phyloP scores from a whole-genome alignment of 2,888 invertebrate species.

The Andrena chrysosceles region DNA sequence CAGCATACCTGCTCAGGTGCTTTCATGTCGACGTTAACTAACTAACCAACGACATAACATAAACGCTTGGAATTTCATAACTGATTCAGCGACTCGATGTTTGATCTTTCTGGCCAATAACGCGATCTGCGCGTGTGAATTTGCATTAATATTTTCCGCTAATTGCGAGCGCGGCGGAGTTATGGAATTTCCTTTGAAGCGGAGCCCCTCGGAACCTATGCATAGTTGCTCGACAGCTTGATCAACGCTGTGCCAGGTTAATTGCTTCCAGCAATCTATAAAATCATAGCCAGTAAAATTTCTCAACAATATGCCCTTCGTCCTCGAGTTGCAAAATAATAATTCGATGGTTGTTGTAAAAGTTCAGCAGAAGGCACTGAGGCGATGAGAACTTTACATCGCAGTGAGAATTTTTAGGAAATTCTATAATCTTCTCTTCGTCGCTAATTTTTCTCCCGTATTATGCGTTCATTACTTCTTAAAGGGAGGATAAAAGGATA shows the following conservation, averaged over 20 bases:
- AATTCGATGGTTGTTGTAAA: no score
- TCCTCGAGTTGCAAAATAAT: no score
- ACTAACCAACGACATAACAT: slow-evolving; percentile 19
- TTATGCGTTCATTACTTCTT: no score
- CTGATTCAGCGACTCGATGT: slow-evolving; percentile 26
- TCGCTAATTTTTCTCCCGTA: no score
- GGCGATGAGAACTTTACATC: no score
- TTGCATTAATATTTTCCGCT: slow-evolving; percentile 30
- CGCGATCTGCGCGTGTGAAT: slow-evolving; percentile 3
- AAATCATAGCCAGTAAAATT: background rate
- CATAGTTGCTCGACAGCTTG: slow-evolving; percentile 11
- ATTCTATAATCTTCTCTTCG: no score
- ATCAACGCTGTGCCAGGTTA: slow-evolving; percentile 12
- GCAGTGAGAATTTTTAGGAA: no score
- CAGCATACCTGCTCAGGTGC: background rate
- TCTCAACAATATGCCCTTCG: no score
- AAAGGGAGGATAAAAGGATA: no score
- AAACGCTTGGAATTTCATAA: slow-evolving; percentile 53
- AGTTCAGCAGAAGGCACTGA: no score
- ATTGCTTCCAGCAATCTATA: slow-evolving; percentile 16
- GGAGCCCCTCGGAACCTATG: background rate
- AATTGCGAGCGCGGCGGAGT: slow-evolving; percentile 32
- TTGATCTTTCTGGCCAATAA: slow-evolving; percentile 39
- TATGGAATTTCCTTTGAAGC: slow-evolving; percentile 49
- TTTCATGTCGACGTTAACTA: slow-evolving; percentile 23